Base-by-base conservation (phyloP, 64 coral and sea anemone species). In the Dendronephthya gigantea region DNA sequence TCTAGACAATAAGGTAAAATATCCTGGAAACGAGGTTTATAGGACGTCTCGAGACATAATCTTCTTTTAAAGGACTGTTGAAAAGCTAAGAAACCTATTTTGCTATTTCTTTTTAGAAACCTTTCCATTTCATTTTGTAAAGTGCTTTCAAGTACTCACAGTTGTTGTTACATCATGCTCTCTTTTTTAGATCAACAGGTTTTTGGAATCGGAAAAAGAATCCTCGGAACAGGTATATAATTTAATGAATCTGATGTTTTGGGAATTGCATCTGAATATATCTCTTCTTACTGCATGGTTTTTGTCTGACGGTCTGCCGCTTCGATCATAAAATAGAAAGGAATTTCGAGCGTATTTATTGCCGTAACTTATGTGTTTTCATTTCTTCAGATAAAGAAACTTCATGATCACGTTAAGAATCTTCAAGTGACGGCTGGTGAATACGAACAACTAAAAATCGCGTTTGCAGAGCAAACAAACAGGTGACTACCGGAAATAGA, bases 381-480 rank as follows among this genome's bases (percentile, higher is more conserved):
- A 7, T 39, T 68, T 0, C 50, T 90, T 11, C 36, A 96, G 94
- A 86, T 96, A 83, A 91, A 93, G 48, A 50, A 62, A 36, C 84
- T 96, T 43, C 15, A 83, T 23, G 83, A 68, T 59, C 49, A 90
- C 12, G 76, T 90, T 40, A 89, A 90, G 22, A 83, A 90, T 50
- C 84, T 96, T 11, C 90, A 93, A 29, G 40, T 83, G 32, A 84
- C 86, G 6, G 94, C 81, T 83, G 83, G 90, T 31, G 91, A 92
- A 41, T 59, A 93, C 29, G 91, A 96, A 62, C 91, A 93, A 62
- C 84, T 96, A 7, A 96, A 96, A 49, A 75, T 90, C 10, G 85
- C 94, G 15, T 96, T 90, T 88, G 94, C 94, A 82, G 94, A 97
- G 81, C 91, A 93, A 86, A 90, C 91, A 48, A 91, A 97, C 66